phyloP scores from a whole-genome alignment of 2,888 invertebrate species.

The Imbricaverruca yamaguchii region DNA sequence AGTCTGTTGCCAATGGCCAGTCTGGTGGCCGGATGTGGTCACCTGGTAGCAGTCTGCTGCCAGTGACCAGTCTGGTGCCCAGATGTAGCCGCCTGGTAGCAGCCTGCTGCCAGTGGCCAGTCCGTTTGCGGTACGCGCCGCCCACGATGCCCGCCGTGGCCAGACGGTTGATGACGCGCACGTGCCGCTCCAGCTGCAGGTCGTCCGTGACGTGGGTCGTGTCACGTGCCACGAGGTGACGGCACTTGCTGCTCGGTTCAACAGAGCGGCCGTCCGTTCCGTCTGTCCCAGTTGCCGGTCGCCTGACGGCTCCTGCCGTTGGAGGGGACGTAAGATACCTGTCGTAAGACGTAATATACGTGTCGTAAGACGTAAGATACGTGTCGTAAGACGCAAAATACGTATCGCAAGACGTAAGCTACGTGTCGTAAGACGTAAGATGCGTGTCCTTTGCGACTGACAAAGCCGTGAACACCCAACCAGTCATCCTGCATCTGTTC shows the following conservation, averaged over 20 bases:
- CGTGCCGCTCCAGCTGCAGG: conserved; percentile 19
- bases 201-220: conserved; percentile 10
- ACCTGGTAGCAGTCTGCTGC: conserved; percentile 37
- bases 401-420: too few species aligned
- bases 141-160: conserved; percentile 22
- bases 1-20: conserved; percentile 35
- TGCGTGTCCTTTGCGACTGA: too few species aligned
- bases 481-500: too few species aligned
- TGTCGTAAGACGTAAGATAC: too few species aligned
- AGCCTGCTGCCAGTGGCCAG: conserved; percentile 33
- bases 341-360: too few species aligned
- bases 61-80: conserved; percentile 37
- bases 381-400: too few species aligned
- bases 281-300: conserved; percentile 38
- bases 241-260: conserved; percentile 6
- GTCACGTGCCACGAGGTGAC: conserved; percentile 17
- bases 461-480: too few species aligned
- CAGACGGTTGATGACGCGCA: conserved; percentile 23
- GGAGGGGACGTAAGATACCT: too few species aligned
- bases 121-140: conserved; percentile 26
- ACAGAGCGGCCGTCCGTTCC: conserved; percentile 34
- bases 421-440: too few species aligned
- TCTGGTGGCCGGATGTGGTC: too few species aligned
- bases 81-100: conserved; percentile 36
- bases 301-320: too few species aligned